Base-by-base conservation (phyloP, 2,888 invertebrate genomes). In the Andrena hattorfiana region DNA sequence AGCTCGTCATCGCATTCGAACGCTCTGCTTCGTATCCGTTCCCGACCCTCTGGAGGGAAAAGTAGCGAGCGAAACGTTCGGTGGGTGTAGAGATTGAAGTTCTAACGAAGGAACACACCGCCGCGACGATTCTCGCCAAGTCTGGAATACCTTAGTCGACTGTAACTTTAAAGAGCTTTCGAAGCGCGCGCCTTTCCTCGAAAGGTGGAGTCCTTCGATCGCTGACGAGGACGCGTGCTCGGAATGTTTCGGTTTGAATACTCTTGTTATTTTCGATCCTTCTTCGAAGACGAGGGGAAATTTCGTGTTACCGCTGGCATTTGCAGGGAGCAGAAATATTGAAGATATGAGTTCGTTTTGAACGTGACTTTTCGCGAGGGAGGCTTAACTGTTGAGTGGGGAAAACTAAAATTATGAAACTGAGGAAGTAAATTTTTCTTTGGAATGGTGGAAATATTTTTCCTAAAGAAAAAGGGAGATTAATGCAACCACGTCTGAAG, bases 131-230 rank as follows among this genome's bases (percentile, higher is more conserved):
- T 85, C 62, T 54, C 63, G 74, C 71, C 49, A 85, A 85, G 82
- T 77, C 82, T 77, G 77, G 74, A 77, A 82, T 77, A 74, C 62
- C 67, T 63, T 48, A 26, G 51, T 56, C 71, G 74, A 68, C 56
- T 60, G 75, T 67, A 85, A 78, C 69, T 85, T 85, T 78, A 72
- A 85, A 75, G 75, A 78, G 85, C 77, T 81, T 85, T 67, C 54
- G 62, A 30, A 64, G 73, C 28, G 42, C 51, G 6, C 74, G 30
- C 32, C 64, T 59, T 64, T 64, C 23, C 48, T 20, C 30, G 49
- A 20, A 32, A 35, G 26, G 13, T 10, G 35, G 28, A 13, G 10
- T 23, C 70, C 4, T 35, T 20, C 42, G 42, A 30, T 16, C 16
- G 42, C 42, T 13, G 42, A 54, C 30, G 35, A 16, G 54, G n/a